These are phyloP conservation scores for Thalassaphorura encarpata DNA, from an alignment of 1,140 invertebrate species.

Conservation along the genomic window DNA sequence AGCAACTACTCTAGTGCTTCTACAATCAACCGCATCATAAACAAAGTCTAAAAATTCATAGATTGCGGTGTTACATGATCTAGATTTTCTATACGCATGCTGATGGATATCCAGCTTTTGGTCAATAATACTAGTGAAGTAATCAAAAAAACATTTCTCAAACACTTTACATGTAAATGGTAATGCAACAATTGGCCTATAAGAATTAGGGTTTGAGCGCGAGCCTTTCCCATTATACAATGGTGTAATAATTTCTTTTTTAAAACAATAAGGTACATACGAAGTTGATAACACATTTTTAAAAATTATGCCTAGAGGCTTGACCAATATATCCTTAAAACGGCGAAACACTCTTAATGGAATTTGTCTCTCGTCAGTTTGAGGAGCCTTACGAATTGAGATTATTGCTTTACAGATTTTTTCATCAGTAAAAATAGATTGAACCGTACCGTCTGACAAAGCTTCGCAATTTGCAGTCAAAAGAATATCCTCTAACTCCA, in stretches of 20 bases:
- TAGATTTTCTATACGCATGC: background rate
- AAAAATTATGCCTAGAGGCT: background rate
- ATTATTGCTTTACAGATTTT: too few relatives aligned
- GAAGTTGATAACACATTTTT: background rate
- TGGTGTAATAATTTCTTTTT: background rate
- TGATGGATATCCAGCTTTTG: background rate
- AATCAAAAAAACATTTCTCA: background rate
- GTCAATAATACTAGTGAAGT: background rate
- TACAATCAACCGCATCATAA: background rate
- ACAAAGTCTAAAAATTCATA: background rate
- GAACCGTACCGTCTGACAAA: too few relatives aligned
- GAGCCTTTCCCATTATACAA: constrained; percentile 6
- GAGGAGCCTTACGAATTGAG: too few relatives aligned
- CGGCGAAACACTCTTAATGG: background rate
- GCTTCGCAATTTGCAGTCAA: too few relatives aligned
- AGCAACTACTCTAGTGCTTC: background rate
- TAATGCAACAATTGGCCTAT: background rate
- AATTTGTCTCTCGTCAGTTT: too few relatives aligned
- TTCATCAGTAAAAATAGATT: too few relatives aligned
- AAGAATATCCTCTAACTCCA: too few relatives aligned
- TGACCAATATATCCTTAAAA: background rate
- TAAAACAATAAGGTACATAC: background rate
- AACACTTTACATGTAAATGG: background rate
- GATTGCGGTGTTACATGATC: background rate
- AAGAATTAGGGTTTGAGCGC: too few relatives aligned